Evolutionary conservation across 2,113 vertebrate genomes (phyloP).

Genomic region (Takifugu bimaculatus): DNA sequence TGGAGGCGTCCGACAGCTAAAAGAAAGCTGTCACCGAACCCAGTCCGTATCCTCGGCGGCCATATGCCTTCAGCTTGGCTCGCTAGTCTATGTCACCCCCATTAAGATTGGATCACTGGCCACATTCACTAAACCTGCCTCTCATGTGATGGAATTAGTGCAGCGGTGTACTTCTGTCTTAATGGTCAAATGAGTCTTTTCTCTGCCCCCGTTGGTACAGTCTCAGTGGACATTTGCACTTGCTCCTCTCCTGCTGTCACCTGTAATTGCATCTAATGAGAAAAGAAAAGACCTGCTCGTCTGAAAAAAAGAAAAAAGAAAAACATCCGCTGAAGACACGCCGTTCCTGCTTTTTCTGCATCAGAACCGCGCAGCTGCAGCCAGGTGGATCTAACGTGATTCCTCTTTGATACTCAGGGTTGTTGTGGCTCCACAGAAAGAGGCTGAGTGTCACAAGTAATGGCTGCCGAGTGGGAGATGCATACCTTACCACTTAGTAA

Average conservation of each 20-base stretch:
- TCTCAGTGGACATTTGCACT: constrained; percentile 33
- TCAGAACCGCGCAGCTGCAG: constrained; percentile 38
- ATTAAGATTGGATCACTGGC: constrained; percentile 71
- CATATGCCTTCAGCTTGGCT: constrained; percentile 47
- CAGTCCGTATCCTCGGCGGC: constrained; percentile 24
- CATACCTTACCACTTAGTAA: constrained; percentile 5
- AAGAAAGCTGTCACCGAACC: too few species aligned
- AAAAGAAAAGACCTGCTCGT: constrained; percentile 50
- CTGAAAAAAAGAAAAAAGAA: constrained; percentile 38
- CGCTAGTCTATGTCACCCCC: constrained; percentile 45
- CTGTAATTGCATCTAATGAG: constrained; percentile 59
- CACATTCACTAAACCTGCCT: constrained; percentile 56
- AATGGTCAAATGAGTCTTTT: constrained; percentile 40
- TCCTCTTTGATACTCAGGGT: constrained; percentile 28
- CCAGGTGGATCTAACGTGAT: constrained; percentile 19
- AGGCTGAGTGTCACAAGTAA: constrained; percentile 22
- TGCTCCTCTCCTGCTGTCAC: constrained; percentile 44
- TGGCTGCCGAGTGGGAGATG: constrained; percentile 16
- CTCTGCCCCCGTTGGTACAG: constrained; percentile 1
- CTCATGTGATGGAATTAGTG: constrained; percentile 65
- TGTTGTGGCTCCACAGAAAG: not conserved
- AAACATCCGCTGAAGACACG: constrained; percentile 46
- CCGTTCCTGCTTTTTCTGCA: constrained; percentile 18
- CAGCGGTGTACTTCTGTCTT: constrained; percentile 23
- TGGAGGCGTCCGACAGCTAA: constrained; percentile 49